Conservation (phyloP, 2,113 vertebrate species). For the Candoia aspera region DNA sequence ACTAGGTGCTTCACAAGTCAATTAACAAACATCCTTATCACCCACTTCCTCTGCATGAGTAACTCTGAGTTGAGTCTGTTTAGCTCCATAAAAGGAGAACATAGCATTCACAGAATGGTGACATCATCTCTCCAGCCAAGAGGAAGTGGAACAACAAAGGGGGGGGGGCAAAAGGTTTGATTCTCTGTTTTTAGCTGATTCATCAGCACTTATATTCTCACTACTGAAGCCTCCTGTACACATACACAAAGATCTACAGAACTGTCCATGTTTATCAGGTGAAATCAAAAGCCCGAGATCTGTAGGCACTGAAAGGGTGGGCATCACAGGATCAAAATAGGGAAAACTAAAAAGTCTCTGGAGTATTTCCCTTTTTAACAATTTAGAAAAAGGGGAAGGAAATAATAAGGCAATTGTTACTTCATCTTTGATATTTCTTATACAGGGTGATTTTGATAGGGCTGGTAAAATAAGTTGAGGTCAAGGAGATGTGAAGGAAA, state of each 20-base stretch:
- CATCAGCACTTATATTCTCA: conserved; percentile 55
- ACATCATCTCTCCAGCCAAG: conserved; percentile 72
- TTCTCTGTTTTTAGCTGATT: conserved; percentile 67
- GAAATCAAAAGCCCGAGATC: neutral
- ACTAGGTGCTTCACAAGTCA: conserved; percentile 29
- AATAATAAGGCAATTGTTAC: neutral
- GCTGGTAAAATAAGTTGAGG: neutral
- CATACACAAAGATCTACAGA: neutral
- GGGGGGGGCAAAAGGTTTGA: conserved; percentile 55
- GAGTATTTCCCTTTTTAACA: neutral
- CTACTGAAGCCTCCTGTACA: neutral
- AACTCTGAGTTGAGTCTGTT: conserved; percentile 55
- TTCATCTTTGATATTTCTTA: neutral
- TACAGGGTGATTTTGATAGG: neutral
- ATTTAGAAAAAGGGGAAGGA: neutral
- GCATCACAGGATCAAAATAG: neutral
- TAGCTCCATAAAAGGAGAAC: conserved; percentile 81
- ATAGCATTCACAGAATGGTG: conserved; percentile 65
- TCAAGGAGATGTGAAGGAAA: neutral
- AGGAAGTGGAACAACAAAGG: conserved; percentile 71
- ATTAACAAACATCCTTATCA: conserved; percentile 51
- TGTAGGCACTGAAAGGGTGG: neutral
- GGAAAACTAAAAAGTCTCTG: neutral
- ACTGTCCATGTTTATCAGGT: conserved; percentile 1
- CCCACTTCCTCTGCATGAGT: conserved; percentile 72